phyloP scores from a whole-genome alignment of 2,888 invertebrate genomes.

The Therioaphis trifolii region DNA sequence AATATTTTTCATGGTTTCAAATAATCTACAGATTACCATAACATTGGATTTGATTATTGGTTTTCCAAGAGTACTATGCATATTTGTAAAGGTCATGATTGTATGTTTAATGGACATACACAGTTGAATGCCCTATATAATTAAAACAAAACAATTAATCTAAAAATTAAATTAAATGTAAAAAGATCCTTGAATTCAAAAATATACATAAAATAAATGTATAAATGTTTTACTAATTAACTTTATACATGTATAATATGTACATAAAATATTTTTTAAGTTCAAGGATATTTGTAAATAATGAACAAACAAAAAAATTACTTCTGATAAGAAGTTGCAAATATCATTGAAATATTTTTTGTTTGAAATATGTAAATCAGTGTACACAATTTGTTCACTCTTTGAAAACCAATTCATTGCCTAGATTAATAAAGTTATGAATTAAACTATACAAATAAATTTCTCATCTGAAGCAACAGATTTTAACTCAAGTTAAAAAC shows the following conservation, averaged over 20 bases:
- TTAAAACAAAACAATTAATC: not conserved
- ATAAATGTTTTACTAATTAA: too few species aligned
- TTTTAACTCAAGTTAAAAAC: too few species aligned
- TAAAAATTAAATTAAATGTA: not conserved
- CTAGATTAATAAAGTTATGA: not conserved
- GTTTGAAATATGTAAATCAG: not conserved
- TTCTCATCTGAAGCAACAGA: too few species aligned
- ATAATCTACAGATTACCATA: constrained; percentile 48
- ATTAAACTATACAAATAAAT: too few species aligned
- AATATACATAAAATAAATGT: not conserved
- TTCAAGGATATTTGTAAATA: not conserved
- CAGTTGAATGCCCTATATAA: constrained; percentile 47
- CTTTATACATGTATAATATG: too few species aligned
- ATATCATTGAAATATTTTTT: constrained; percentile 9
- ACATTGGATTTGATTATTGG: constrained; percentile 55
- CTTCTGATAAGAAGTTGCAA: constrained; percentile 38
- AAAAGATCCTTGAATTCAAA: not conserved
- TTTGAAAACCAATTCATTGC: constrained; percentile 49
- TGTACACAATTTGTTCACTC: constrained; percentile 27
- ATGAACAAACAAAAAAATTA: constrained; percentile 8
- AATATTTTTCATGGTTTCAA: constrained; percentile 55
- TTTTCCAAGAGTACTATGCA: constrained; percentile 56
- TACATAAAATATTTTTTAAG: not conserved
- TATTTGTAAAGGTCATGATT: constrained; percentile 47
- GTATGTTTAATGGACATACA: constrained; percentile 44